Base-by-base conservation (phyloP, 2,797 vertebrate genomes). In the Cottoperca gobio region DNA sequence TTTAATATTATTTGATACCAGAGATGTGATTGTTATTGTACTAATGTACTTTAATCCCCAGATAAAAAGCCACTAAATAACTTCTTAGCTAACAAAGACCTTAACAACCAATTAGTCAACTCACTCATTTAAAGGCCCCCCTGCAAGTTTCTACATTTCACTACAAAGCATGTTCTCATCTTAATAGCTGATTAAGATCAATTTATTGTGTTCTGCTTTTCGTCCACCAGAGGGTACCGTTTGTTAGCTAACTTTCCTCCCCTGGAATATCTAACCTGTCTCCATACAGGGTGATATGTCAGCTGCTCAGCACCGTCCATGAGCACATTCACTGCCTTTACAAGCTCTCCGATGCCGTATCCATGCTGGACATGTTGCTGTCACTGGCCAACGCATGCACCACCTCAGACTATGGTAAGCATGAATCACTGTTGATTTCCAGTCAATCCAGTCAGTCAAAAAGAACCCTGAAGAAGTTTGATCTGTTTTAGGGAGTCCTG, bases 341-440 rank as follows among this genome's bases (percentile, higher is more conserved):
- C 89, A 99, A 99, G 89, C 95, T 99, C 31, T 97, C 97, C 5
- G 98, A 99, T 85, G 94, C 96, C 3, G 97, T 99, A n/a, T 99
- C 98, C 14, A 97, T 99, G 97, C 92, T 99, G 92, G 98, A 99
- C 84, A 99, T 99, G 98, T 86, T 99, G 79, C 94, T 95, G 17
- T 97, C 98, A 0, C 95, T 99, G 81, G 97, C 98, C 72, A 96
- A 96, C 1, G 93, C 95, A 31, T 99, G 98, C 88, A 98, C 97
- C 52, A 91, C 98, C 81, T 98, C 97, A 24, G 96, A 99, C 84
- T 99, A 99, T 1, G 97, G 97, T 97, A 88, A 92, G 94, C 35
- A 33, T 61, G 46, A 65, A 26, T 45, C 57, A 42, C 45, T 21
- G 21, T 53, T 52, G 50, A 48, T 33, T 42, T 54, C 46, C 43